Conservation (phyloP, 2,797 vertebrate species). For the Thunnus albacares region DNA sequence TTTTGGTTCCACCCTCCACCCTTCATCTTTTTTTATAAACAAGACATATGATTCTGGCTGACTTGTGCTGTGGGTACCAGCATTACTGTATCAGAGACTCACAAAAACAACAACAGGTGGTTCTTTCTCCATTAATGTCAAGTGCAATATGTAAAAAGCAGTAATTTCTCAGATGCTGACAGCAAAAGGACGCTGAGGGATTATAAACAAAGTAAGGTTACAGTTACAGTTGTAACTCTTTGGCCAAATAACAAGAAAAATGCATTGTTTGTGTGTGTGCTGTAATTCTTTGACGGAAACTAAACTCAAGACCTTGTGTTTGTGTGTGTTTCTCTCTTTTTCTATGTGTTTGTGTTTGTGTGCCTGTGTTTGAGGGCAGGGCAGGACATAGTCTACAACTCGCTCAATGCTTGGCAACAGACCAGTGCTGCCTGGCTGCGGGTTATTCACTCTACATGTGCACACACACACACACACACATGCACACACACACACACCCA, state of each 20-base stretch:
- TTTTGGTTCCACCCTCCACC: background rate
- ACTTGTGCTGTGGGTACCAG: background rate
- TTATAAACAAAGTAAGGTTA: no score
- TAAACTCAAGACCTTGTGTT: background rate
- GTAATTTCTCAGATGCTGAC: no score
- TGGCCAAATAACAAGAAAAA: no score
- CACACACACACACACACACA: no score
- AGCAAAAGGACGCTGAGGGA: no score
- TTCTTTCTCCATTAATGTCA: no score
- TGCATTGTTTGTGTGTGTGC: background rate
- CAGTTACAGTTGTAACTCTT: background rate
- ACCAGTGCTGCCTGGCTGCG: conserved; percentile 27
- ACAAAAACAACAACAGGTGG: background rate
- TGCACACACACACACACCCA: background rate
- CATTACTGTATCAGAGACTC: no score
- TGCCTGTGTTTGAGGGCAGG: conserved; percentile 5
- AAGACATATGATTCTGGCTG: background rate
- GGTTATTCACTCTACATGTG: background rate
- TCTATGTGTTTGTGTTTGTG: background rate
- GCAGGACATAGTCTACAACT: conserved; percentile 18
- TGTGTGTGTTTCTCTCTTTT: background rate
- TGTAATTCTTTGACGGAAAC: background rate
- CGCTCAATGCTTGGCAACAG: conserved; percentile 43
- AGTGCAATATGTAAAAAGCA: no score
- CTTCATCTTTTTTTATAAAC: background rate